Evolutionary conservation across 2,797 vertebrate genomes (phyloP).

Genomic region (Xiphorhynchus erythropygius): DNA sequence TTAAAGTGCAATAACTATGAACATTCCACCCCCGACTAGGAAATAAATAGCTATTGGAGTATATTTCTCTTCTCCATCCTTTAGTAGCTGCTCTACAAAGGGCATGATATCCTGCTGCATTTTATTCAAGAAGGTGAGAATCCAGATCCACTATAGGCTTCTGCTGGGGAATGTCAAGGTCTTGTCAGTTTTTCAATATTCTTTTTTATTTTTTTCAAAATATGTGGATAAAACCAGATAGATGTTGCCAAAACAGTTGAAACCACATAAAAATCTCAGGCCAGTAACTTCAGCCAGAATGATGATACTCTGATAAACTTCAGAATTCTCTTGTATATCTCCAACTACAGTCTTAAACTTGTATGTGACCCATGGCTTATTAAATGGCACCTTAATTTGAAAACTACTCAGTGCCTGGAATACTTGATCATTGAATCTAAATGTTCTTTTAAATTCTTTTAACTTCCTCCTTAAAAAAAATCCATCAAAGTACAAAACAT

Average conservation of each 20-base stretch:
- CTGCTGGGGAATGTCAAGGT: background rate
- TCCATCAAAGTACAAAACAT: background rate
- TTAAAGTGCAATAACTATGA: background rate
- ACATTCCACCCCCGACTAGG: background rate
- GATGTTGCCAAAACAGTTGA: background rate
- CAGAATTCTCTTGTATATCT: background rate
- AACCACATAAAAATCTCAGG: background rate
- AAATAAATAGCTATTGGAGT: background rate
- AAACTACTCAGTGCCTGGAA: background rate
- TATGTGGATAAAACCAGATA: background rate
- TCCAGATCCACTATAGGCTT: background rate
- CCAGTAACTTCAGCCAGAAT: background rate
- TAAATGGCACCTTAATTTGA: constrained; percentile 12
- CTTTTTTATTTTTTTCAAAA: background rate
- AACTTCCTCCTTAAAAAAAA: constrained; percentile 18
- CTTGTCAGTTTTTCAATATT: background rate
- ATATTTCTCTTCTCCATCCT: background rate
- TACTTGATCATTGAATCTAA: constrained; percentile 23
- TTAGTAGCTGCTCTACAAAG: background rate
- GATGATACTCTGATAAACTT: background rate
- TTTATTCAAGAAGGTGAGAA: background rate
- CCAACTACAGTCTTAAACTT: background rate
- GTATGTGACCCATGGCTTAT: background rate
- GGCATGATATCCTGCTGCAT: background rate
- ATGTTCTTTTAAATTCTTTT: constrained; percentile 34